Percentiles rank a stretch among this genome's conserved stretches.
Conservation (phyloP, 2,797 vertebrate species). For the Muraenolepis orangiensis region DNA sequence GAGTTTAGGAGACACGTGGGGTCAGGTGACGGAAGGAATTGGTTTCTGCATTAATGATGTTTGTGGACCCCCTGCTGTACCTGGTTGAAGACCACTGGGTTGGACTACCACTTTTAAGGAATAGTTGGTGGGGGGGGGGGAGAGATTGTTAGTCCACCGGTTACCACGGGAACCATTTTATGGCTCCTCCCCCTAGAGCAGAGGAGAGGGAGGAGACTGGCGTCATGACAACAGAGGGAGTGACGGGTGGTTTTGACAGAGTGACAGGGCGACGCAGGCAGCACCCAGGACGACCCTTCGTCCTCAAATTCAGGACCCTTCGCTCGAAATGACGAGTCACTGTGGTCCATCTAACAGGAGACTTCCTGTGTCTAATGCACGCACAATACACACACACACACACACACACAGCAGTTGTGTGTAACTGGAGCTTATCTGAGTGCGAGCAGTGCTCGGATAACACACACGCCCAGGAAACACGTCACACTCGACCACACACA, state of each 20-base stretch:
- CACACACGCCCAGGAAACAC: neutral
- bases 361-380: conserved; percentile 55
- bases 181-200: no score
- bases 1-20: no score
- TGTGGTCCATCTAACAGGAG: conserved; percentile 60
- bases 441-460: neutral
- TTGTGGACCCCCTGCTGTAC: no score
- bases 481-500: conserved; percentile 31
- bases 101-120: no score
- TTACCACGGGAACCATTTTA: no score
- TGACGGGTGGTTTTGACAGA: neutral
- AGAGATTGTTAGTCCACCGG: neutral
- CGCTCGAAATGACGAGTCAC: conserved; percentile 35
- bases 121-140: neutral
- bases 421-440: conserved; percentile 25
- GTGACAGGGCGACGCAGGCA: conserved; percentile 19
- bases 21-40: no score
- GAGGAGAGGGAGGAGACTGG: no score
- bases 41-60: no score
- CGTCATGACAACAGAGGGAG: no score
- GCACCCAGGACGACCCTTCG: conserved; percentile 3
- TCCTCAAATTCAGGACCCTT: neutral
- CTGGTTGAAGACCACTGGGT: no score
- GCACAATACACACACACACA: no score
- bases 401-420: conserved; percentile 17